Percentiles rank a stretch among this genome's conserved stretches.
These are phyloP conservation scores for Volucella bombylans DNA, from an alignment of 2,888 invertebrate species.

Conservation along the genomic window DNA sequence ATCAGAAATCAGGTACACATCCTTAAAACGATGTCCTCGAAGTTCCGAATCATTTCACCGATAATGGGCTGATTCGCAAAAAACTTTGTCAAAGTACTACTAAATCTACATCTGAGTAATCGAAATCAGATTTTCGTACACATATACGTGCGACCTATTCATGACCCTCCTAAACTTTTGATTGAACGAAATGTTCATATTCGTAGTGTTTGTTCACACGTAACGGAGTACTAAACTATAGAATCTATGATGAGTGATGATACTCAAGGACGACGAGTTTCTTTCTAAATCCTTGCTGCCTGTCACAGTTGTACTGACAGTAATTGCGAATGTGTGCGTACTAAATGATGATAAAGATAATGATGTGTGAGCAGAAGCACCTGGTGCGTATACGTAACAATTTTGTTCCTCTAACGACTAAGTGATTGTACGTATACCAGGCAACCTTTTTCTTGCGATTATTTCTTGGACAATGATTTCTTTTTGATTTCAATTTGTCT, in stretches of 20 bases:
- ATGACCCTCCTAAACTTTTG: background rate
- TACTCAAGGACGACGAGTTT: background rate
- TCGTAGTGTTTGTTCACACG: conserved; percentile 24
- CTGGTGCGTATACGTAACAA: conserved; percentile 59
- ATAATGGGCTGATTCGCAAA: too few species aligned
- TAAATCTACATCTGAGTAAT: too few species aligned
- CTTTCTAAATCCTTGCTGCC: background rate
- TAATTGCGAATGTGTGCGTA: background rate
- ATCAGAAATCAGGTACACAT: too few species aligned
- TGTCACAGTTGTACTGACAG: background rate
- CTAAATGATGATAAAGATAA: conserved; percentile 20
- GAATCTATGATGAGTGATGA: background rate
- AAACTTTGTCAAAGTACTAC: too few species aligned
- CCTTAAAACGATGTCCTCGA: too few species aligned
- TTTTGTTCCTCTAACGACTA: conserved; percentile 32
- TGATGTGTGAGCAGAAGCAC: conserved; percentile 42
- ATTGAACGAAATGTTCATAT: background rate
- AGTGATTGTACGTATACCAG: conserved; percentile 5
- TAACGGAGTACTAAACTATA: conserved; percentile 1
- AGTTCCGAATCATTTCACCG: too few species aligned
- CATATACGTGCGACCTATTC: too few species aligned
- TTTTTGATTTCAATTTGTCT: conserved; percentile 39
- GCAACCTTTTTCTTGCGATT: conserved; percentile 44
- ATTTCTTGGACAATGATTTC: conserved; percentile 44
- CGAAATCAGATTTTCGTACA: too few species aligned